phyloP scores from a whole-genome alignment of 2,113 vertebrate genomes.

The Cygnus buccinator region DNA sequence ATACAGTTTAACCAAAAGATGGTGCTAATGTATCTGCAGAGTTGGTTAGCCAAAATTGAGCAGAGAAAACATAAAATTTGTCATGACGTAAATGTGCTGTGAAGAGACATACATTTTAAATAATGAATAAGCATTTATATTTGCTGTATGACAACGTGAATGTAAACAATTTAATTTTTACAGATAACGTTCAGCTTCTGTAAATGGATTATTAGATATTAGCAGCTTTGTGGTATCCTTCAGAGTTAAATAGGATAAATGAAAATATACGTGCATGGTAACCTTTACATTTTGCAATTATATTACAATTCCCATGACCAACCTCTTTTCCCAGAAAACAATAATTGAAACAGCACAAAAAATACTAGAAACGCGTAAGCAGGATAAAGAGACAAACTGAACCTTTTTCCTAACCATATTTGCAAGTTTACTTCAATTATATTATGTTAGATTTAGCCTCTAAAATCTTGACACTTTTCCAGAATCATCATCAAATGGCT shows the following conservation, averaged over 20 bases:
- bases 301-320: neutral
- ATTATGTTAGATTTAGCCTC: neutral
- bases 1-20: constrained; percentile 67
- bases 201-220: constrained; percentile 65
- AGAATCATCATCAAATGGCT: neutral
- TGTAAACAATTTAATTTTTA: constrained; percentile 65
- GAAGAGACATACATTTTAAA: neutral
- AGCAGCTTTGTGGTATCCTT: constrained; percentile 25
- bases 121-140: constrained; percentile 35
- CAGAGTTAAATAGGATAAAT: constrained; percentile 49
- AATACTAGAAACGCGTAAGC: neutral
- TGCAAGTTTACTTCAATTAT: neutral
- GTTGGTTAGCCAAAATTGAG: neutral
- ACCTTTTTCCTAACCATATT: neutral
- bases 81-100: neutral
- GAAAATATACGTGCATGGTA: constrained; percentile 8
- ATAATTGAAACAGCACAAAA: neutral
- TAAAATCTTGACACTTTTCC: neutral
- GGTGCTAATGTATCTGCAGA: constrained; percentile 54
- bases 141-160: constrained; percentile 48
- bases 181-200: constrained; percentile 15
- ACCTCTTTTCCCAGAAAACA: neutral
- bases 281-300: constrained; percentile 24
- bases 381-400: neutral
- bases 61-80: neutral